phyloP scores from a whole-genome alignment of 2,888 invertebrate species.

The Stegana nigrithorax region DNA sequence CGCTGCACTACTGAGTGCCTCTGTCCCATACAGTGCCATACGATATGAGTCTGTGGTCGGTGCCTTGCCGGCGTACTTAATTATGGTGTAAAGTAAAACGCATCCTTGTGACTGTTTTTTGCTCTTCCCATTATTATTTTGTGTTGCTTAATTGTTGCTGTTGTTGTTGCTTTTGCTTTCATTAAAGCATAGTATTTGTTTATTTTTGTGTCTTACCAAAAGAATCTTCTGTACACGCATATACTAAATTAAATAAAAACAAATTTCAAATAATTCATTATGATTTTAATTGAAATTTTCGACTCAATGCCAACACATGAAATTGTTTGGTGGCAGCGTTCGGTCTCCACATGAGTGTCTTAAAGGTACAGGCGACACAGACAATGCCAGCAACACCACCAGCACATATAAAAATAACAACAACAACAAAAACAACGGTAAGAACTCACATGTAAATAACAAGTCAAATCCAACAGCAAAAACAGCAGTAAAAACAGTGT shows the following conservation, averaged over 20 bases:
- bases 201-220: constrained; percentile 27
- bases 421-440: not conserved
- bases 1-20: constrained; percentile 15
- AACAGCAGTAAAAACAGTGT: too few relatives aligned
- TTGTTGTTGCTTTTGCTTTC: not conserved
- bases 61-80: too few relatives aligned
- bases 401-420: not conserved
- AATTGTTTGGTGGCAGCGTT: not conserved
- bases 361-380: not conserved
- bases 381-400: not conserved
- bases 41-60: too few relatives aligned
- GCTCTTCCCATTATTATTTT: not conserved
- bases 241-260: constrained; percentile 53
- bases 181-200: too few relatives aligned
- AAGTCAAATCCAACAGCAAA: too few relatives aligned
- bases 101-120: not conserved
- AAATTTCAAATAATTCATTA: constrained; percentile 59
- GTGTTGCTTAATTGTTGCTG: not conserved
- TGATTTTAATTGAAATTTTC: constrained; percentile 61
- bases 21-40: too few relatives aligned
- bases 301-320: constrained; percentile 26
- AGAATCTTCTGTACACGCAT: constrained; percentile 48
- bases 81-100: too few relatives aligned
- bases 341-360: not conserved
- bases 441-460: not conserved